Evolutionary conservation across 1,140 invertebrate genomes (phyloP).

Genomic region (Drosophila lini): DNA sequence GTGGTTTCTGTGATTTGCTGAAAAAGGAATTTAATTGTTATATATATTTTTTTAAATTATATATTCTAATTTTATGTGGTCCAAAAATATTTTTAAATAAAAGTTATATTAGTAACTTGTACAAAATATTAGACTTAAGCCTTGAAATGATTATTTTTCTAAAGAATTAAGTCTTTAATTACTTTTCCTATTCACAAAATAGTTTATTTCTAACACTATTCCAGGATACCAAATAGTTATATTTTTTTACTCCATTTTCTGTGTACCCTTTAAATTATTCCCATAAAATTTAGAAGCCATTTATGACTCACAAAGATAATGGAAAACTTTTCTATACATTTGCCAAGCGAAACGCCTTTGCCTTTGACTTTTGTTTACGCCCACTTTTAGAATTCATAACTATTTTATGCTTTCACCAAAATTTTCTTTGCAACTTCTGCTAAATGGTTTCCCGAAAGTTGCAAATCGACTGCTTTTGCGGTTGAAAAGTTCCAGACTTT

Average conservation of each 20-base stretch:
- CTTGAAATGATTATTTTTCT: too few relatives aligned
- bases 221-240: too few relatives aligned
- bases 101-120: too few relatives aligned
- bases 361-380: slow-evolving; percentile 4
- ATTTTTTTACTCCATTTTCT: background rate
- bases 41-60: background rate
- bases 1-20: slow-evolving; percentile 1
- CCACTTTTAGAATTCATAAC: slow-evolving; percentile 15
- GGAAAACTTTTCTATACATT: background rate
- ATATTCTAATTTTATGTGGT: too few relatives aligned
- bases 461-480: slow-evolving; percentile 17
- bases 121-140: too few relatives aligned
- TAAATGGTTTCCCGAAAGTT: slow-evolving; percentile 15
- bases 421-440: slow-evolving; percentile 6
- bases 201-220: background rate
- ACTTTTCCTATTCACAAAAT: background rate
- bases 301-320: background rate
- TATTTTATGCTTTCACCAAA: slow-evolving; percentile 10
- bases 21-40: background rate
- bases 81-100: too few relatives aligned
- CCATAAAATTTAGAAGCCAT: background rate
- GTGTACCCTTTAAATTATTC: background rate
- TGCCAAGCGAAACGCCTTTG: background rate
- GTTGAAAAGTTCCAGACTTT: slow-evolving; percentile 7
- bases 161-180: too few relatives aligned